Percentiles rank a stretch among this genome's conserved stretches.
Evolutionary conservation across 1,140 invertebrate genomes (phyloP).

Genomic region (Drosophila arawakana): DNA sequence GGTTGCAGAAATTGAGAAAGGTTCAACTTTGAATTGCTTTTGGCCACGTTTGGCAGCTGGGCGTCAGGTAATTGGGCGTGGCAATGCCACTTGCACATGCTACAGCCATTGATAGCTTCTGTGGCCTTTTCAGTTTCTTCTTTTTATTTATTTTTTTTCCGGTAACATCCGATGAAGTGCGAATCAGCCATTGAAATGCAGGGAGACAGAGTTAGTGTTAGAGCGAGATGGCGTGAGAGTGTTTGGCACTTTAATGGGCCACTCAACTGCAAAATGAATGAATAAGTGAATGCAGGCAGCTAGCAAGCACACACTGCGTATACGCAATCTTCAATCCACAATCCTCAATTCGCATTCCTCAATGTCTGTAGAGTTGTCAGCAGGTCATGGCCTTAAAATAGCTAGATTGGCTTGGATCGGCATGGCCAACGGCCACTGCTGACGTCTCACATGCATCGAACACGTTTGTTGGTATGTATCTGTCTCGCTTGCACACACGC

Average conservation of each 20-base stretch:
- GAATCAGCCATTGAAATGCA: constrained; percentile 38
- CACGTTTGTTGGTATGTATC: too few species aligned
- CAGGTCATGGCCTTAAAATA: too few species aligned
- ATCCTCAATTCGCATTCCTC: constrained; percentile 5
- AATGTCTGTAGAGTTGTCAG: background rate
- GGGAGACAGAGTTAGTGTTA: background rate
- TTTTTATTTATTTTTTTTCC: too few species aligned
- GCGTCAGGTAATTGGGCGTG: constrained; percentile 65
- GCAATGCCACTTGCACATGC: constrained; percentile 43
- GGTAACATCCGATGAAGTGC: constrained; percentile 62
- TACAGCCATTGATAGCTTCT: constrained; percentile 59
- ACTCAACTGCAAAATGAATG: constrained; percentile 41
- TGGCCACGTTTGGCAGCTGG: constrained; percentile 47
- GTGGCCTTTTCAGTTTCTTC: constrained; percentile 41
- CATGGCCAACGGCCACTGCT: too few species aligned
- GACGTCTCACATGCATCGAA: too few species aligned
- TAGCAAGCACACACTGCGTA: constrained; percentile 26
- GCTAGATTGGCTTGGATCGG: too few species aligned
- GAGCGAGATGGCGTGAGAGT: background rate
- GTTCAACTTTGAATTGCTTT: constrained; percentile 62
- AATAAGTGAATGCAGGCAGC: constrained; percentile 29
- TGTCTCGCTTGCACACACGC: too few species aligned
- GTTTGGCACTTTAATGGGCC: constrained; percentile 42
- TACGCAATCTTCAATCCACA: constrained; percentile 28
- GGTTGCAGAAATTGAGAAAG: background rate